Evolutionary conservation across 2,113 vertebrate genomes (phyloP), one percentile per base, ranked within the genome.

Genomic region (Sceloporus tristichus): DNA sequence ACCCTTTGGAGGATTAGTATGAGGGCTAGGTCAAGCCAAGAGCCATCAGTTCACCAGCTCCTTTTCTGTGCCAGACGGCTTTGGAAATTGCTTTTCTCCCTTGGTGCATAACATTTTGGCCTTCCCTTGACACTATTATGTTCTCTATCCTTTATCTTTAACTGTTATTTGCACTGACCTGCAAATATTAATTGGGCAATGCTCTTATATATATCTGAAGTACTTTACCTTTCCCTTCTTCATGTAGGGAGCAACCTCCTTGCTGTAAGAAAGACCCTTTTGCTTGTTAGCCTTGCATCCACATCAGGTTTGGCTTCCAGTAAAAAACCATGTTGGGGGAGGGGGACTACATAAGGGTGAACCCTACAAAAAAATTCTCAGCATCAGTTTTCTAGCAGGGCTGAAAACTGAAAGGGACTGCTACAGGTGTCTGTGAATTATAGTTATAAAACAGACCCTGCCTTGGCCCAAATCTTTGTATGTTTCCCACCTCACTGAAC

Each of bases 61-160:
- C 65, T 48, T 73, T 84, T 53, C n/a, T 59, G 38, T 79, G 19
- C 54, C 21, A 54, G 11, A 84, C 59, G 38, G 11, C 79, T 81
- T 81, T 81, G 19, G 16, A 84, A 84, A 74, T 59, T 25, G 1
- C n/a, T 59, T 59, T 10, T 85, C 10, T 75, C 70, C n/a, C 48
- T 74, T 5, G 8, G 29, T 56, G 70, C 6, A 10, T 10, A 9
- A n/a, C 34, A 65, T 34, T 62, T 75, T 42, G 54, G 3, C 25
- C 25, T 76, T 65, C 84, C 56, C 40, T 62, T 65, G 56, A 18
- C 23, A 59, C 38, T 21, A 56, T 23, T 19, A 23, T 29, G 23
- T 42, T 85, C 34, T 85, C 62, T 75, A 25, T n/a, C 73, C 34
- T n/a, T 85, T 65, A 76, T 66, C 54, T 65, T 62, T 59, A 76